A percentile compares a stretch with the other conserved stretches of the same genome.
Evolutionary conservation across 2,797 vertebrate genomes (phyloP).

Genomic region (Ctenosaura bakeri): DNA sequence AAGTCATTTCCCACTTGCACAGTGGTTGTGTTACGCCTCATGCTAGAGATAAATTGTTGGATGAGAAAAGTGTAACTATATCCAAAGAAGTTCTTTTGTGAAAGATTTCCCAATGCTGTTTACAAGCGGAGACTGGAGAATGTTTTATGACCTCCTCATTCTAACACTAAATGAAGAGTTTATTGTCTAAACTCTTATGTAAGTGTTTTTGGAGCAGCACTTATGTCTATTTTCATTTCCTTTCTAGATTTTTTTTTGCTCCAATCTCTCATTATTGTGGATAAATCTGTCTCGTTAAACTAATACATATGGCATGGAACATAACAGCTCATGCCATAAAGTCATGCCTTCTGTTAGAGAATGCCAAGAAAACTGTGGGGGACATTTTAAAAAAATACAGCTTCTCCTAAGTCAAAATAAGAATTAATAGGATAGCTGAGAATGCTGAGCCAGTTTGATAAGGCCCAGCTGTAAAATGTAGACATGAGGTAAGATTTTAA

Average conservation of each 20-base stretch:
- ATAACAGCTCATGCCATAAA: background rate
- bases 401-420: background rate
- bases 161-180: background rate
- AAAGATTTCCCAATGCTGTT: background rate
- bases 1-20: background rate
- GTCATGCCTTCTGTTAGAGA: conserved; percentile 1
- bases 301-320: background rate
- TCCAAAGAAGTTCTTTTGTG: background rate
- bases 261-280: background rate
- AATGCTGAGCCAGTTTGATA: background rate
- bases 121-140: background rate
- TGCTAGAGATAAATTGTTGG: background rate
- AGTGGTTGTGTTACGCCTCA: background rate
- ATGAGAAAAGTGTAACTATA: background rate
- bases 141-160: too few species aligned
- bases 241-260: background rate
- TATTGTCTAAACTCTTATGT: background rate
- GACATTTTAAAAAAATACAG: background rate
- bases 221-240: background rate
- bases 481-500: background rate
- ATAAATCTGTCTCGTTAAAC: conserved; percentile 30
- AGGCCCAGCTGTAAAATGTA: background rate
- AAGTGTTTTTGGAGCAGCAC: background rate
- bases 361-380: background rate
- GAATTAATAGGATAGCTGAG: background rate